Evolutionary conservation across 30 jellyfish, hydroid and myxozoan species (phyloP).

Genomic region (Catostylus mosaicus): DNA sequence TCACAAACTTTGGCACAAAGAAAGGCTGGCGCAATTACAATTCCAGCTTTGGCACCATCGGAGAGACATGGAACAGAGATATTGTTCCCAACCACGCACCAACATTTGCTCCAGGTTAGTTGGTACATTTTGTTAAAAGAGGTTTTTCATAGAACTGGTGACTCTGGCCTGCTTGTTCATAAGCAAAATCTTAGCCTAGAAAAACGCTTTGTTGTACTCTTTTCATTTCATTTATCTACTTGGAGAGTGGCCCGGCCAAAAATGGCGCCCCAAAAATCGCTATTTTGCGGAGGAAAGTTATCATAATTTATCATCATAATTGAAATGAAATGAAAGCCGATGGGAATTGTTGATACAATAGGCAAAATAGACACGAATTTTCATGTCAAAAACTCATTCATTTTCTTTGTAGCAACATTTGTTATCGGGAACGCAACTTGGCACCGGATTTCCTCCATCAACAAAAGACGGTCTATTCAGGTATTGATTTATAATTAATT

Average conservation of each 20-base stretch:
- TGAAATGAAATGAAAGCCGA: too few relatives aligned
- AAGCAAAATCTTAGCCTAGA: too few relatives aligned
- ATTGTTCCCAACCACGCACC: conserved; percentile 58
- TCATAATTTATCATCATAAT: too few relatives aligned
- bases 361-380: not conserved
- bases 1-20: conserved; percentile 95
- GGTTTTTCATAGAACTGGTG: not conserved
- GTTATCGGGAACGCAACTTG: conserved; percentile 63
- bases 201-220: too few relatives aligned
- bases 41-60: conserved; percentile 41
- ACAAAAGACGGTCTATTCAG: conserved; percentile 55
- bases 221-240: too few relatives aligned
- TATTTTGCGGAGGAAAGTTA: too few relatives aligned
- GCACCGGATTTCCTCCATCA: conserved; percentile 39
- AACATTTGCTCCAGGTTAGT: conserved; percentile 56
- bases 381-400: not conserved
- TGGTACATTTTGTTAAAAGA: not conserved
- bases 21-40: conserved; percentile 72
- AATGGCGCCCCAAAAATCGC: too few relatives aligned
- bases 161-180: not conserved
- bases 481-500: conserved; percentile 22
- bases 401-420: conserved; percentile 47
- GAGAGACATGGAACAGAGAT: conserved; percentile 73
- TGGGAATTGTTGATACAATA: too few relatives aligned
- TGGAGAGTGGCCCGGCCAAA: too few relatives aligned